Evolutionary conservation across 2,888 invertebrate genomes (phyloP).

Genomic region (Melanchra persicariae): DNA sequence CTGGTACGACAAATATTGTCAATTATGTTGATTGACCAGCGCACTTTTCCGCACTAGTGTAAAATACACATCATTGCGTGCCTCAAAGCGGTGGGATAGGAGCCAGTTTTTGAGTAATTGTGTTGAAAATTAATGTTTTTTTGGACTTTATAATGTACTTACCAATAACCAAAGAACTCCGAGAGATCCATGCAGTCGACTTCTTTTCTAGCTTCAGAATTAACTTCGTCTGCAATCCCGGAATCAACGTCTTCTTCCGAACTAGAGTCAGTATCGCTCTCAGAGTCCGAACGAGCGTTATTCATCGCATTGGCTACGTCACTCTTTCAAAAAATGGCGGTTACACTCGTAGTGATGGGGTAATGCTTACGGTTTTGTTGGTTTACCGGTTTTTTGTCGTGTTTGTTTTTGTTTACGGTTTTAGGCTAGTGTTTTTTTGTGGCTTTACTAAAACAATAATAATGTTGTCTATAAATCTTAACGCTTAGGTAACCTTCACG

Average conservation of each 20-base stretch:
- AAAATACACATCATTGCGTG: no score
- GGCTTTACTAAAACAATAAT: background rate
- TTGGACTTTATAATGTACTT: slow-evolving; percentile 66
- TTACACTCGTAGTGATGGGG: slow-evolving; percentile 20
- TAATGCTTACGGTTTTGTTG: slow-evolving; percentile 23
- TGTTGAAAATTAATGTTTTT: no score
- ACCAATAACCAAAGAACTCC: slow-evolving; percentile 86
- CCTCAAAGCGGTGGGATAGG: no score
- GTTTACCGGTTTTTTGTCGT: slow-evolving; percentile 1
- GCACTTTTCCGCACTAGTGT: no score
- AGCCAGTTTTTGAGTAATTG: no score
- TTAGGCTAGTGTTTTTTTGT: background rate
- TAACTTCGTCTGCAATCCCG: slow-evolving; percentile 83
- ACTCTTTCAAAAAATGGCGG: slow-evolving; percentile 30
- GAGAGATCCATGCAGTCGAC: slow-evolving; percentile 87
- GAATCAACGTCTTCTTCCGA: slow-evolving; percentile 87
- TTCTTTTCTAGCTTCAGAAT: slow-evolving; percentile 66
- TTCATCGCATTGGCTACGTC: slow-evolving; percentile 73
- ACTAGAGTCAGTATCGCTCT: slow-evolving; percentile 77
- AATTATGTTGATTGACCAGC: no score
- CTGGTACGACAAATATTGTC: no score
- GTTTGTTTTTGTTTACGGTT: slow-evolving; percentile 4
- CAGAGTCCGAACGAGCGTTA: slow-evolving; percentile 68
- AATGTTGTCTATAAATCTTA: background rate
- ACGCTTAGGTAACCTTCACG: background rate